Evolutionary conservation across 2,113 vertebrate genomes (phyloP).

Genomic region (Cyphomyrus discorhynchus): DNA sequence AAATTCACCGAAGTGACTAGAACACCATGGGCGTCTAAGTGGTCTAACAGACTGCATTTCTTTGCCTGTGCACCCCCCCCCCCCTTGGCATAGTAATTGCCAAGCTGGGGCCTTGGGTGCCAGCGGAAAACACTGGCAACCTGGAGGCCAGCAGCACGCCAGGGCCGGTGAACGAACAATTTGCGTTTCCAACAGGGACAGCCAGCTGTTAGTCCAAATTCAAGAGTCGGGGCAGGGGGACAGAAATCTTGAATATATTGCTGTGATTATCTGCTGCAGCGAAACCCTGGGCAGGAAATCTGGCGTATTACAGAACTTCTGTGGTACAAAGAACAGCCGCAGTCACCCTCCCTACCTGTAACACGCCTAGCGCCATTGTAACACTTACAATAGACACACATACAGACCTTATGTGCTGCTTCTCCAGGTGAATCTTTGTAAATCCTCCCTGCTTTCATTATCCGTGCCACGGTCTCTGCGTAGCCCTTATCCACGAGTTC

Average conservation of each 20-base stretch:
- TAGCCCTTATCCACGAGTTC: neutral
- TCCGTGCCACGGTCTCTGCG: neutral
- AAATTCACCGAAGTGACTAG: neutral
- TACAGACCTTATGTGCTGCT: neutral
- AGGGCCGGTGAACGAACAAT: neutral
- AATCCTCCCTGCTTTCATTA: neutral
- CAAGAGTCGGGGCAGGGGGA: neutral
- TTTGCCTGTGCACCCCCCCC: slow-evolving; percentile 2
- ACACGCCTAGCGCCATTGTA: neutral
- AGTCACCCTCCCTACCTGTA: neutral
- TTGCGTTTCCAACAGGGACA: neutral
- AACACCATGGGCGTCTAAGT: neutral
- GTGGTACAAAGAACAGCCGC: neutral
- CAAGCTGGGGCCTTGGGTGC: slow-evolving; percentile 20
- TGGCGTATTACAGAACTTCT: neutral
- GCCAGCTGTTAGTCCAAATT: slow-evolving; percentile 4
- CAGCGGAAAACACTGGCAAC: slow-evolving; percentile 34
- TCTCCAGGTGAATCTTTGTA: neutral
- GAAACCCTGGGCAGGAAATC: neutral
- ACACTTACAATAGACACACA: neutral
- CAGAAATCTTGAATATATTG: neutral
- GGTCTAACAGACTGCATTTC: neutral
- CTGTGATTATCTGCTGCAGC: neutral
- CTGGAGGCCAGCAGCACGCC: slow-evolving; percentile 10
- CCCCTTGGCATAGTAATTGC: slow-evolving; percentile 45